Evolutionary conservation across 2,797 vertebrate genomes (phyloP), one percentile per base, ranked within the genome.

Genomic region (Mus minutoides): DNA sequence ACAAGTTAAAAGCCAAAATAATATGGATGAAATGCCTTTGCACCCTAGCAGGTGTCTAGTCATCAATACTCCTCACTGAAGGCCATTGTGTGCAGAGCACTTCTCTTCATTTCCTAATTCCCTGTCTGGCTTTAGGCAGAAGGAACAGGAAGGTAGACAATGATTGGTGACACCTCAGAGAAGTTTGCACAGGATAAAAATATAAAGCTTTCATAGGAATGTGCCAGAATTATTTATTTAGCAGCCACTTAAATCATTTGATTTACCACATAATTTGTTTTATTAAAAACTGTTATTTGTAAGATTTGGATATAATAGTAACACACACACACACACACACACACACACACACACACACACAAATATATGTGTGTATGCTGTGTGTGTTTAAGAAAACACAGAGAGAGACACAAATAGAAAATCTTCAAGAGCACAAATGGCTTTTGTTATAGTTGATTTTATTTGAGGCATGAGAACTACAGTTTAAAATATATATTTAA

Each of bases 21-120:
- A 97, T 96, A 96, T 94, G 86, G 94, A 96, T 97, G 97, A 97
- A 97, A 97, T 92, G 92, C 96, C 94, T 97, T 97, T 97, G 93
- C 73, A 95, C 77, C 82, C 64, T 80, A 95, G 96, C 85, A 96
- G 96, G 93, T 96, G 82, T 97, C 96, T 94, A 92, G 88, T 96
- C 91, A 96, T 97, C 96, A 97, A 94, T 96, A 98, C 96, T 86
- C 80, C 83, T 95, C 92, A 92, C 88, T 87, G 92, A 96, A 93
- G 88, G 90, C 93, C 91, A 97, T 60, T 96, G 96, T 97, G 96
- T 78, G 21, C 54, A 54, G 29, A 92, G 85, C 76, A 94, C 64
- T 93, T 82, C 94, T 92, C 88, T 94, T 79, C 49, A 0, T 91
- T 96, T 87, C 83, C 92, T 87, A 91, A 96, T 94, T 96, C 94